Evolutionary conservation across 2,113 vertebrate genomes (phyloP).

Genomic region (Salvelinus alpinus): DNA sequence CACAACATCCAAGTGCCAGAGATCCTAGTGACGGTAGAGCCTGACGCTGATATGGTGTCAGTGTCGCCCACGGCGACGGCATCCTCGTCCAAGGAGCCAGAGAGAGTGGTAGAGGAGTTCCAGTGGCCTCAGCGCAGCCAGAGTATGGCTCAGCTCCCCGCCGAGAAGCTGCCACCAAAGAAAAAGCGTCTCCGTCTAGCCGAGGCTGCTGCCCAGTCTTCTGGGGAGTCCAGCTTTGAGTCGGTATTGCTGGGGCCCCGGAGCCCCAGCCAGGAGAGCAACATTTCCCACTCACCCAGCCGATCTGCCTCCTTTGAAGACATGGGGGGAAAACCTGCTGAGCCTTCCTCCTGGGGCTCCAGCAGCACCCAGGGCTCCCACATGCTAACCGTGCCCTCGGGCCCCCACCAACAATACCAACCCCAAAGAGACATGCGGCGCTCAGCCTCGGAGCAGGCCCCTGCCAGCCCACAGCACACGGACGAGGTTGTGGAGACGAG

Average conservation of each 20-base stretch:
- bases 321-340: slow-evolving; percentile 70
- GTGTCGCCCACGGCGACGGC: slow-evolving; percentile 68
- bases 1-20: slow-evolving; percentile 98
- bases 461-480: slow-evolving; percentile 79
- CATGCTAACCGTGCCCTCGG: slow-evolving; percentile 90
- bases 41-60: slow-evolving; percentile 85
- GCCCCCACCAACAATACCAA: slow-evolving; percentile 79
- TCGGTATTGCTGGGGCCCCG: slow-evolving; percentile 83
- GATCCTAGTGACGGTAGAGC: slow-evolving; percentile 94
- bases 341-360: slow-evolving; percentile 67
- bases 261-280: slow-evolving; percentile 94
- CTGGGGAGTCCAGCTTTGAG: slow-evolving; percentile 96
- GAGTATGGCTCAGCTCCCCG: slow-evolving; percentile 92
- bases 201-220: slow-evolving; percentile 85
- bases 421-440: slow-evolving; percentile 90
- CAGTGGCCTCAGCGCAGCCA: slow-evolving; percentile 98
- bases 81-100: slow-evolving; percentile 78
- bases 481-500: slow-evolving; percentile 86
- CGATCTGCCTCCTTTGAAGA: slow-evolving; percentile 88
- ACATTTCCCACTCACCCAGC: slow-evolving; percentile 85
- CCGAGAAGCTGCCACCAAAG: slow-evolving; percentile 96
- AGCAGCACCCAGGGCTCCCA: slow-evolving; percentile 76
- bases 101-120: slow-evolving; percentile 88
- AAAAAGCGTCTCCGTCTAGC: slow-evolving; percentile 95
- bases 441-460: slow-evolving; percentile 92